These are phyloP conservation scores for Microcebus griseorufus DNA, from an alignment of 2,113 vertebrate species.

Conservation along the genomic window DNA sequence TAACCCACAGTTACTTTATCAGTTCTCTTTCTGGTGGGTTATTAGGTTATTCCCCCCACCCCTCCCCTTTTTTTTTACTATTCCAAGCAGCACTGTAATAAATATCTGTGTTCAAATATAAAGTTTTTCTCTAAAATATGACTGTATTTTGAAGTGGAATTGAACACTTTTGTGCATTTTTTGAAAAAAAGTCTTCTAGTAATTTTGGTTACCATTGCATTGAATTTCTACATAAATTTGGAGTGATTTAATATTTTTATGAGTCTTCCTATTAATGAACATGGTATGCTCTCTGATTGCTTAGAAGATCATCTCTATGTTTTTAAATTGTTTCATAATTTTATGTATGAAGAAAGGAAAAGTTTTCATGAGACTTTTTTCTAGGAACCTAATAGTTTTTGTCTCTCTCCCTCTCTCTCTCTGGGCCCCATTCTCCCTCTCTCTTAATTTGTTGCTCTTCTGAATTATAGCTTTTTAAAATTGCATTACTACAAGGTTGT, in stretches of 20 bases:
- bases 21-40: neutral
- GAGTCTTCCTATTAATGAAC: neutral
- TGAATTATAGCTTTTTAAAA: neutral
- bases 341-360: neutral
- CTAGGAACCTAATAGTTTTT: neutral
- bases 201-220: neutral
- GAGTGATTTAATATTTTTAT: constrained; percentile 30
- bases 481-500: neutral
- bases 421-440: neutral
- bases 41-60: neutral
- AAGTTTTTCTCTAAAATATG: neutral
- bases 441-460: neutral
- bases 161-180: neutral
- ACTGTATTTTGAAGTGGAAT: constrained; percentile 14
- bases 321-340: constrained; percentile 19
- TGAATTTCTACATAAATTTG: neutral
- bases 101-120: neutral
- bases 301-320: neutral
- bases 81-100: neutral
- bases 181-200: neutral
- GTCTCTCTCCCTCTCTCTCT: neutral
- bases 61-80: neutral
- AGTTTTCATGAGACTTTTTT: neutral
- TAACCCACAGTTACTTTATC: neutral
- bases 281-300: neutral